These are phyloP conservation scores for Cnemophilus loriae DNA, from an alignment of 2,113 vertebrate species.

Conservation along the genomic window DNA sequence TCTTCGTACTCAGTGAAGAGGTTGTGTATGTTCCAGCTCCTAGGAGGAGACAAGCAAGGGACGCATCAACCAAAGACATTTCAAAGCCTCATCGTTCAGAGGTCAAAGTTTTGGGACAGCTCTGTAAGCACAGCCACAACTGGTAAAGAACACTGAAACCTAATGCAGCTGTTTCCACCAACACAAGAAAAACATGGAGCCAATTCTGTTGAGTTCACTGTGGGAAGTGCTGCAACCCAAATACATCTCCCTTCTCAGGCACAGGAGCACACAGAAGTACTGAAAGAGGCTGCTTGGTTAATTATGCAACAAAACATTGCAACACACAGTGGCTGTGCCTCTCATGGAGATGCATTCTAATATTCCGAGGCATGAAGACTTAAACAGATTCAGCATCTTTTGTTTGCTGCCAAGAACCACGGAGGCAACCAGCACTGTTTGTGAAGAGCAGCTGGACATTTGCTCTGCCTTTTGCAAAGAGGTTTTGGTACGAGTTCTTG, in stretches of 20 bases:
- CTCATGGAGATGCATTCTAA: background rate
- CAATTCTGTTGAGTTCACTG: background rate
- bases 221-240: background rate
- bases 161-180: background rate
- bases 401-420: background rate
- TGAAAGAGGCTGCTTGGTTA: background rate
- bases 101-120: background rate
- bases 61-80: background rate
- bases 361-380: background rate
- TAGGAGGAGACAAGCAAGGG: slow-evolving; percentile 38
- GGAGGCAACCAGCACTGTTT: background rate
- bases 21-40: slow-evolving; percentile 94
- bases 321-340: background rate
- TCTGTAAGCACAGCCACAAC: background rate
- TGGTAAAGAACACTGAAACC: background rate
- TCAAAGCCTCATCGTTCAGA: background rate
- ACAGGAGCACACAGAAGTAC: background rate
- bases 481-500: background rate
- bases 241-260: background rate
- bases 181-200: accelerated
- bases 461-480: background rate
- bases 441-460: background rate
- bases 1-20: slow-evolving; percentile 93
- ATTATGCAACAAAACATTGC: background rate
- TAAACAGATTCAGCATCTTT: background rate